Evolutionary conservation across 2,797 vertebrate species (phyloP).

Genomic region (Etheostoma nigrum): DNA sequence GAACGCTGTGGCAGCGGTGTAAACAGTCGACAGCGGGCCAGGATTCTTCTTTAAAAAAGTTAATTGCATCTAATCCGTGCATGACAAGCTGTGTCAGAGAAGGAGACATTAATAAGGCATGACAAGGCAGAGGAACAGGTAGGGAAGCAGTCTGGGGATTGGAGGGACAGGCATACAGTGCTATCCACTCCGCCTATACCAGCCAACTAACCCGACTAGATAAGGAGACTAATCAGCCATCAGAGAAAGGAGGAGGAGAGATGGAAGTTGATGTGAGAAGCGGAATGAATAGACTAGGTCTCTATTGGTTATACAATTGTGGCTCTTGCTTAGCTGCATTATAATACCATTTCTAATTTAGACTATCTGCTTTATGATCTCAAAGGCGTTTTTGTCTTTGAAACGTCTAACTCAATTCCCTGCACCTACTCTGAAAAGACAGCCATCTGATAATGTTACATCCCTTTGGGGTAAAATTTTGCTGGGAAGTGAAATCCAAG

Average conservation of each 20-base stretch:
- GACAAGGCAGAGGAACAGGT: constrained; percentile 70
- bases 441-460: constrained; percentile 68
- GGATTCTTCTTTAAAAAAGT: constrained; percentile 79
- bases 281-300: constrained; percentile 15
- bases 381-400: constrained; percentile 62
- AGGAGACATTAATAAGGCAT: constrained; percentile 80
- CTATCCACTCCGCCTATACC: constrained; percentile 54
- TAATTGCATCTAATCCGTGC: constrained; percentile 83
- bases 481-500: constrained; percentile 63
- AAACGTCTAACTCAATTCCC: constrained; percentile 69
- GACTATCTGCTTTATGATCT: constrained; percentile 62
- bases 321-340: constrained; percentile 36
- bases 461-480: constrained; percentile 70
- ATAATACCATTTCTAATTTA: constrained; percentile 67
- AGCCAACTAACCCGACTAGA: constrained; percentile 66
- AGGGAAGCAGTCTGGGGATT: constrained; percentile 59
- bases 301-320: constrained; percentile 41
- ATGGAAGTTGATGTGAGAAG: constrained; percentile 26
- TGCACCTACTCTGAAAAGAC: constrained; percentile 62
- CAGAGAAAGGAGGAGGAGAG: constrained; percentile 36
- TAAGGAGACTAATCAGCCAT: constrained; percentile 76
- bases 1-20: constrained; percentile 24
- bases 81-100: constrained; percentile 64
- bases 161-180: constrained; percentile 57
- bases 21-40: constrained; percentile 74